Evolutionary conservation across 2,113 vertebrate species (phyloP).

Genomic region (Aptenodytes patagonicus): DNA sequence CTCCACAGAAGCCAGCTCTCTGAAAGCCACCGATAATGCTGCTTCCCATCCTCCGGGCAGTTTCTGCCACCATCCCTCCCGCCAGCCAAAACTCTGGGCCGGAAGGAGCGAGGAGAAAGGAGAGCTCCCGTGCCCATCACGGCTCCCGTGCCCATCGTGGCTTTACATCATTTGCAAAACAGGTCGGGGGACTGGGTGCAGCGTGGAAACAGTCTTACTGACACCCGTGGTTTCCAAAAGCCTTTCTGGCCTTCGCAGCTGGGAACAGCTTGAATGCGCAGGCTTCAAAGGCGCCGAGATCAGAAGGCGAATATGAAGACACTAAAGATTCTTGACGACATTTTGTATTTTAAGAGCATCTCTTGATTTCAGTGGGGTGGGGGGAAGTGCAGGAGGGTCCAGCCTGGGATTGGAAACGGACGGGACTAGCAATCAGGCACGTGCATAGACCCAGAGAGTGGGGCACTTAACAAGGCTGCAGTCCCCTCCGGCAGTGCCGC

Average conservation of each 20-base stretch:
- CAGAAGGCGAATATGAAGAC: background rate
- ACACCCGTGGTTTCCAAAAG: background rate
- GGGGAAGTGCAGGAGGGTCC: background rate
- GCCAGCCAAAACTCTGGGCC: background rate
- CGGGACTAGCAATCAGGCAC: background rate
- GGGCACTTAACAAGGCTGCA: background rate
- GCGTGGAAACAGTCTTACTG: background rate
- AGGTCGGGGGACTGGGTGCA: fast-evolving
- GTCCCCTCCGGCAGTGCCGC: background rate
- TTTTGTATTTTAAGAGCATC: background rate
- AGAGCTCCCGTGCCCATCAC: background rate
- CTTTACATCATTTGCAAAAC: background rate
- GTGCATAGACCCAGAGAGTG: fast-evolving
- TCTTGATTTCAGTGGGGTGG: background rate
- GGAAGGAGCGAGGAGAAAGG: background rate
- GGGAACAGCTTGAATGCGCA: background rate
- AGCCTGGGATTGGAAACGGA: fast-evolving
- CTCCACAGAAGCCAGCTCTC: background rate
- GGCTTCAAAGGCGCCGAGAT: background rate
- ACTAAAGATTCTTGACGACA: background rate
- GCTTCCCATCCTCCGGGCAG: background rate
- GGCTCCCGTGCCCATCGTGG: background rate
- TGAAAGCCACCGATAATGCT: background rate
- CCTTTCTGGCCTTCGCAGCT: background rate
- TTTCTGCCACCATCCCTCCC: background rate